Conservation (phyloP, 1,140 invertebrate genomes). For the Nixonia krombeini region DNA sequence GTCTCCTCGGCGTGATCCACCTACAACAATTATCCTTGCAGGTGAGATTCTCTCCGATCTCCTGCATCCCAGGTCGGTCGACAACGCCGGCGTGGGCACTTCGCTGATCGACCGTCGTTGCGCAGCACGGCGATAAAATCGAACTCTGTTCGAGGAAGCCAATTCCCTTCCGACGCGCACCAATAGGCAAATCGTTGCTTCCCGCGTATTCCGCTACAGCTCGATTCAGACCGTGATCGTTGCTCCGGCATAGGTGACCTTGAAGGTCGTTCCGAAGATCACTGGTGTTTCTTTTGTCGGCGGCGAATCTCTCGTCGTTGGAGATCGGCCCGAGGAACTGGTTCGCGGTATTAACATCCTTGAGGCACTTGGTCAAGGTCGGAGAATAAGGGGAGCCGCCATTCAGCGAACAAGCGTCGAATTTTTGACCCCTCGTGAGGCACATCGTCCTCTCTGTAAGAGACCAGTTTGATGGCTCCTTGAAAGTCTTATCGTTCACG, state of each 20-base stretch:
- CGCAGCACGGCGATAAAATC: background rate
- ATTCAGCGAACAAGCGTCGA: too few relatives aligned
- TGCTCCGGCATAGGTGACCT: too few relatives aligned
- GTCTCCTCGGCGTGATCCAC: constrained; percentile 45
- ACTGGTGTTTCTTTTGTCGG: background rate
- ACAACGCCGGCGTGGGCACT: background rate
- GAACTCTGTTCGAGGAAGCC: constrained; percentile 8
- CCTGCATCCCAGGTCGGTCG: background rate
- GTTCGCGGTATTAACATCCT: background rate
- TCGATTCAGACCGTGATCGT: too few relatives aligned
- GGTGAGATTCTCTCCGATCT: constrained; percentile 38
- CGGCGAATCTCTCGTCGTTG: background rate
- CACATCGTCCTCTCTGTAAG: too few relatives aligned
- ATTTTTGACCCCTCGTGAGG: background rate
- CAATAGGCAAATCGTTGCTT: too few relatives aligned
- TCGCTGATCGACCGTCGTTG: too few relatives aligned
- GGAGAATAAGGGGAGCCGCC: too few relatives aligned
- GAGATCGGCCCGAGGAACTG: background rate
- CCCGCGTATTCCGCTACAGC: too few relatives aligned
- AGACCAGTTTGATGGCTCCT: too few relatives aligned
- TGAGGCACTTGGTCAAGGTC: too few relatives aligned
- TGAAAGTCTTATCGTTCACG: too few relatives aligned
- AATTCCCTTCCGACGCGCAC: too few relatives aligned
- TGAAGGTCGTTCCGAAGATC: background rate
- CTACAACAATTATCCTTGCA: constrained; percentile 54